A percentile compares a stretch with the other conserved stretches of the same genome.
Evolutionary conservation across 1,140 invertebrate genomes (phyloP).

Genomic region (Ceratosolen solmsi): DNA sequence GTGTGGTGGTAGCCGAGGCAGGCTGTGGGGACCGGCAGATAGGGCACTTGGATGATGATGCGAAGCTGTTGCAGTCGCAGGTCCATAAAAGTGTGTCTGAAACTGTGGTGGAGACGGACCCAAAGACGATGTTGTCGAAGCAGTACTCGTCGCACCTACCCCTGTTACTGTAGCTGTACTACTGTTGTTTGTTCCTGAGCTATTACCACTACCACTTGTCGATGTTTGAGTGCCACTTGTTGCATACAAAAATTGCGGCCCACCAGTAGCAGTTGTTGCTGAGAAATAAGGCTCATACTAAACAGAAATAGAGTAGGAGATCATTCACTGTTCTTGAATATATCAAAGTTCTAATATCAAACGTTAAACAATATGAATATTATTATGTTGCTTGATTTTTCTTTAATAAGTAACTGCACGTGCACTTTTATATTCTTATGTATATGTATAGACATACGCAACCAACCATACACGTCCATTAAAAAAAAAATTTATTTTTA

Average conservation of each 20-base stretch:
- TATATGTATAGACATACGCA: too few species aligned
- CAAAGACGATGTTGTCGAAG: conserved; percentile 58
- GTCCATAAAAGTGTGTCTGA: conserved; percentile 64
- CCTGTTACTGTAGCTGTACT: conserved; percentile 57
- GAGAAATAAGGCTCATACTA: conserved; percentile 71
- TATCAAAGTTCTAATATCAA: neutral
- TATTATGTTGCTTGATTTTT: neutral
- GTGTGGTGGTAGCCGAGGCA: conserved; percentile 13
- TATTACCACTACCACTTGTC: conserved; percentile 57
- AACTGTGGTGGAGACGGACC: conserved; percentile 60
- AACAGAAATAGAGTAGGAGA: conserved; percentile 45
- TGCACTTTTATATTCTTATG: neutral
- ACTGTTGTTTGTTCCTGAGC: conserved; percentile 56
- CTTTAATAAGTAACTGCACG: neutral
- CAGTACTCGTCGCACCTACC: conserved; percentile 62
- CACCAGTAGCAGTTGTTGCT: conserved; percentile 65
- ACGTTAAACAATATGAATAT: conserved; percentile 13
- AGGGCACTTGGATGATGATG: conserved; percentile 64
- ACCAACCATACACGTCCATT: too few species aligned
- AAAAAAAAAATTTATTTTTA: too few species aligned
- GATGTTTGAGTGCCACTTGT: conserved; percentile 63
- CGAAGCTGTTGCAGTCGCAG: conserved; percentile 54
- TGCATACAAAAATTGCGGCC: conserved; percentile 64
- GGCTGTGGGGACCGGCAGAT: conserved; percentile 55
- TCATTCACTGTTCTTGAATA: neutral